A percentile compares a stretch with the other conserved stretches of the same genome.
These are phyloP conservation scores for Setophaga kirtlandii DNA, from an alignment of 2,113 vertebrate genomes.

Conservation along the genomic window DNA sequence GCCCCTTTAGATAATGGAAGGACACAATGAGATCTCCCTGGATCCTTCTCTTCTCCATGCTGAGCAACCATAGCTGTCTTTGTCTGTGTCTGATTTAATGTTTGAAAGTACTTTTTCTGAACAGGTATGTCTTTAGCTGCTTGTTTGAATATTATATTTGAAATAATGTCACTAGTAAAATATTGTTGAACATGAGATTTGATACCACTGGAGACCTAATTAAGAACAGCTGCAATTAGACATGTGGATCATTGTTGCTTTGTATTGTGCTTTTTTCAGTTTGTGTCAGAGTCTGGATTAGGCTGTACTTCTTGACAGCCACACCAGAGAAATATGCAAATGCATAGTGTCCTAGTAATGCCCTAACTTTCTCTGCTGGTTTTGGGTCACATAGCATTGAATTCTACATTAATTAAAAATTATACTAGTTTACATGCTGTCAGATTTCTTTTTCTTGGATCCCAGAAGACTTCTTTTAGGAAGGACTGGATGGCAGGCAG, in stretches of 20 bases:
- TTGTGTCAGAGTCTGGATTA: background rate
- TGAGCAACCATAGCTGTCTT: background rate
- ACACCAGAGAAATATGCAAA: background rate
- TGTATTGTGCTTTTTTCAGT: background rate
- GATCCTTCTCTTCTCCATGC: background rate
- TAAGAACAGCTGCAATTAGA: background rate
- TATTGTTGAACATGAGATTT: background rate
- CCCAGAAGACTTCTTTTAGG: background rate
- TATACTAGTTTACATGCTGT: background rate
- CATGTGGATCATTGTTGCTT: background rate
- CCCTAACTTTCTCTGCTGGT: background rate
- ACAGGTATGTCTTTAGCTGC: background rate
- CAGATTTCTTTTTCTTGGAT: slow-evolving; percentile 38
- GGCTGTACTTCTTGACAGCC: background rate
- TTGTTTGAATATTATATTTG: background rate
- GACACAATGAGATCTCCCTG: background rate
- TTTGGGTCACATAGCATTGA: background rate
- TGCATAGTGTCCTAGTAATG: background rate
- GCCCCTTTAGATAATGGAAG: background rate
- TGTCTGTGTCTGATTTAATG: background rate
- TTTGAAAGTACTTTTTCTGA: background rate
- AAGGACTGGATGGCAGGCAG: background rate
- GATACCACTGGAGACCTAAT: background rate
- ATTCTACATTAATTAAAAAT: background rate
- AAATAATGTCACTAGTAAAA: background rate